Evolutionary conservation across 2,113 vertebrate species (phyloP), one percentile per base, ranked within the genome.

Genomic region (Apeltes quadracus): DNA sequence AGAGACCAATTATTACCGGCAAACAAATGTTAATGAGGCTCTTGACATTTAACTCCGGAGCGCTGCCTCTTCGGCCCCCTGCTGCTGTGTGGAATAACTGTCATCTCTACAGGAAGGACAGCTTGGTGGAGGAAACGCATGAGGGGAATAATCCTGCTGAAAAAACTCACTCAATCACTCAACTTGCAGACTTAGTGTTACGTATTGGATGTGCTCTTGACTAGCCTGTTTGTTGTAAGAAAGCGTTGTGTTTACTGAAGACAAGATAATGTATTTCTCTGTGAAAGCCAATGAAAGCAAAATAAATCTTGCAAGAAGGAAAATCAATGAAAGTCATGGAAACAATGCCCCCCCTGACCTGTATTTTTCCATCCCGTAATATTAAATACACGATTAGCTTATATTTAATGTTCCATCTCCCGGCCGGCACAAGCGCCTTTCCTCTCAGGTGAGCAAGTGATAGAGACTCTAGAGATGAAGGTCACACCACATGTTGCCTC

Each of bases 21-120:
- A 85, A 89, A 88, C 84, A 84, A 88, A 86, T 84, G 84, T 87
- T 94, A 94, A 94, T 92, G 90, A 93, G 89, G 83, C 72, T 68
- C 70, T 76, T 94, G 92, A 90, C 93, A 93, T 94, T 94, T 91
- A 89, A 83, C 78, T 83, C 75, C 75, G 73, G 74, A 75, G 81
- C 82, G 68, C 73, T 69, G 85, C 78, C 75, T 83, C 86, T 70
- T 87, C 78, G 54, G 85, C 84, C 50, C 70, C 93, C 90, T 69
- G 82, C 83, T 70, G 88, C 64, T 81, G 63, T 50, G 79, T 87
- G 71, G 77, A 88, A 78, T 84, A 79, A 72, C 72, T 81, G 66
- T 71, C 67, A 22, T 53, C 78, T 59, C 82, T 39, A 54, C 69
- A 70, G 56, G 81, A 76, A 32, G 58, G 66, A 69, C 57, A 79